phyloP scores from a whole-genome alignment of 2,113 vertebrate genomes.

The Phylloscopus trochilus region DNA sequence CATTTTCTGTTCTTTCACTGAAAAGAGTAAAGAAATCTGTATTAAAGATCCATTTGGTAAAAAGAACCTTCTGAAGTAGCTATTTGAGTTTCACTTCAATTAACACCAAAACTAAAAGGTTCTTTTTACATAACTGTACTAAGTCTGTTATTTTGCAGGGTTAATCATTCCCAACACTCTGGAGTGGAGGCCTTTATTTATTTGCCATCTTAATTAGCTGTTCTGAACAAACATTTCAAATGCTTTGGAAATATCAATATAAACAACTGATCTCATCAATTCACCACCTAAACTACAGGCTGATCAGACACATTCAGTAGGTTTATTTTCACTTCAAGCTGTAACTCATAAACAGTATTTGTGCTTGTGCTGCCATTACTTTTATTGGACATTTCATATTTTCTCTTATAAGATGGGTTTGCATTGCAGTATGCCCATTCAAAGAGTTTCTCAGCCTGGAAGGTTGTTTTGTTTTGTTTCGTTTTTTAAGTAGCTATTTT shows the following conservation, averaged over 20 bases:
- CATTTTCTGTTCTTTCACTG: constrained; percentile 51
- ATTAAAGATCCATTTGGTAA: constrained; percentile 24
- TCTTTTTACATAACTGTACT: background rate
- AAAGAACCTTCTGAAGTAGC: background rate
- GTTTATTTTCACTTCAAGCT: background rate
- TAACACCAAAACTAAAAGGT: background rate
- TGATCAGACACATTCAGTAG: background rate
- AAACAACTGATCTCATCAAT: background rate
- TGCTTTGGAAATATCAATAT: background rate
- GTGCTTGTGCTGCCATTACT: background rate
- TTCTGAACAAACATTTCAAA: background rate
- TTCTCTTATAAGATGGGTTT: background rate
- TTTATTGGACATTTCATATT: background rate
- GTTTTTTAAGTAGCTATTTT: background rate
- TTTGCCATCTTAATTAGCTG: background rate
- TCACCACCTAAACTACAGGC: background rate
- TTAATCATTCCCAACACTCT: background rate
- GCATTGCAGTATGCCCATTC: background rate
- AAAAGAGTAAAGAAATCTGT: constrained; percentile 42
- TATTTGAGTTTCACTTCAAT: background rate
- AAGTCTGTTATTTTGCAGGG: background rate
- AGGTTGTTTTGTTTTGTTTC: background rate
- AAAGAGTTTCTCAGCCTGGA: background rate
- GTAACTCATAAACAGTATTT: background rate
- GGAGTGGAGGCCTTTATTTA: background rate